phyloP scores from a whole-genome alignment of 2,113 vertebrate genomes.

The Gymnocephalus cernua region DNA sequence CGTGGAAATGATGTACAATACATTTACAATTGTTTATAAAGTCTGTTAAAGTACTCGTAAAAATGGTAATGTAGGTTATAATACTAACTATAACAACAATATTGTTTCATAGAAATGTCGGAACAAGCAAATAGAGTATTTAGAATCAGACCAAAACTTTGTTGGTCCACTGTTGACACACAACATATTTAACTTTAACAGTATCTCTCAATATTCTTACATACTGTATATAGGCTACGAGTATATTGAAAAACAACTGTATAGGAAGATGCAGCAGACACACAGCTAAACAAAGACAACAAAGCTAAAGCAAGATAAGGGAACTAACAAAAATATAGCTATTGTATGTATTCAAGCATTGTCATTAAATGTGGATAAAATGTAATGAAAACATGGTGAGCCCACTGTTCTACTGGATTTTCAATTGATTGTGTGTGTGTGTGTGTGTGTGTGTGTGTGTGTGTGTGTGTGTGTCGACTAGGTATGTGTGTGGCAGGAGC shows the following conservation, averaged over 20 bases:
- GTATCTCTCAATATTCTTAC: background rate
- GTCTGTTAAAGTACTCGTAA: too few relatives aligned
- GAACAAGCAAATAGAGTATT: too few relatives aligned
- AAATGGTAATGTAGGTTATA: too few relatives aligned
- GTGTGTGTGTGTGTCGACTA: conserved; percentile 49
- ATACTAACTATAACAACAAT: too few relatives aligned
- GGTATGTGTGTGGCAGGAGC: conserved; percentile 86
- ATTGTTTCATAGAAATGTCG: too few relatives aligned
- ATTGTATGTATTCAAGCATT: background rate
- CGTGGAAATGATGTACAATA: too few relatives aligned
- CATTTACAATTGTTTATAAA: too few relatives aligned
- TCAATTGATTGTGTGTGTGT: background rate
- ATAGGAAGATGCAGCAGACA: too few relatives aligned
- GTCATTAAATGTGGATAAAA: background rate
- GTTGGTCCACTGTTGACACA: background rate
- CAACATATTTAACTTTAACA: background rate
- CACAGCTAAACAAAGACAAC: background rate
- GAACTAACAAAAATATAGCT: background rate
- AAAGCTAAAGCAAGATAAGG: background rate
- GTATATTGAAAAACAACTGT: too few relatives aligned
- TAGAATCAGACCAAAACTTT: too few relatives aligned
- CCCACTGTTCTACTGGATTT: background rate
- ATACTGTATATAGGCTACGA: too few relatives aligned
- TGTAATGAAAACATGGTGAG: background rate
- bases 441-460: background rate